A percentile compares a stretch with the other conserved stretches of the same genome.
phyloP scores from a whole-genome alignment of 2,888 invertebrate genomes.

The Cartodere bifasciata region DNA sequence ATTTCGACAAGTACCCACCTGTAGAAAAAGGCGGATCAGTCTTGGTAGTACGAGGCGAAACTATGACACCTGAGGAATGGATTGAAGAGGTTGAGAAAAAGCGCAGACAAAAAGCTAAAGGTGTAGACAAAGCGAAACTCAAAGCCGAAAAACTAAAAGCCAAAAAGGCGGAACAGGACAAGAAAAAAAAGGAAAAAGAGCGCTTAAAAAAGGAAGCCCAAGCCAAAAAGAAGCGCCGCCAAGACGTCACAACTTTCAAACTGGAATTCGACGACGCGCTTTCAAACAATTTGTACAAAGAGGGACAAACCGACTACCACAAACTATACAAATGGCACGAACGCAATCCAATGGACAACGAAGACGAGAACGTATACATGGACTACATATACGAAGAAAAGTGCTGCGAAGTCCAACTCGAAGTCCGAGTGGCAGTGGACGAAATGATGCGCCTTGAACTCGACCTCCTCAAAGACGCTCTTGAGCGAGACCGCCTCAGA shows the following conservation, averaged over 20 bases:
- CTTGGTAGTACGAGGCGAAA: constrained; percentile 44
- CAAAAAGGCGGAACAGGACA: constrained; percentile 36
- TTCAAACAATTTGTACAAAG: constrained; percentile 23
- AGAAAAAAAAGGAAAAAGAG: constrained; percentile 19
- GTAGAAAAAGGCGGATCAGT: constrained; percentile 57
- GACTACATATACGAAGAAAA: constrained; percentile 53
- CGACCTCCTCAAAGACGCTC: constrained; percentile 16
- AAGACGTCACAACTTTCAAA: constrained; percentile 14
- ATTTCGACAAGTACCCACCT: constrained; percentile 62
- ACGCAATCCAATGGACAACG: constrained; percentile 40
- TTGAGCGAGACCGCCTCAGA: constrained; percentile 15
- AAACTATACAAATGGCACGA: constrained; percentile 40
- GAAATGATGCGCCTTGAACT: constrained; percentile 42
- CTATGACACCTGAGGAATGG: constrained; percentile 47
- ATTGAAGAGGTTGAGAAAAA: constrained; percentile 30
- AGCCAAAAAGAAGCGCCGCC: constrained; percentile 16
- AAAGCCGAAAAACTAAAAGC: constrained; percentile 20
- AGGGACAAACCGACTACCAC: constrained; percentile 36
- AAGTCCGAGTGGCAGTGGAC: constrained; percentile 58
- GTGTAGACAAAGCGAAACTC: constrained; percentile 19
- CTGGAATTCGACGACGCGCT: constrained; percentile 14
- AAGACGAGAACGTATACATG: constrained; percentile 46
- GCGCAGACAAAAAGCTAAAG: constrained; percentile 22
- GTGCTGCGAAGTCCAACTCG: constrained; percentile 48
- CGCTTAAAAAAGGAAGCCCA: constrained; percentile 24